Evolutionary conservation across 1,140 invertebrate genomes (phyloP).

Genomic region (Drosophila trapezifrons): DNA sequence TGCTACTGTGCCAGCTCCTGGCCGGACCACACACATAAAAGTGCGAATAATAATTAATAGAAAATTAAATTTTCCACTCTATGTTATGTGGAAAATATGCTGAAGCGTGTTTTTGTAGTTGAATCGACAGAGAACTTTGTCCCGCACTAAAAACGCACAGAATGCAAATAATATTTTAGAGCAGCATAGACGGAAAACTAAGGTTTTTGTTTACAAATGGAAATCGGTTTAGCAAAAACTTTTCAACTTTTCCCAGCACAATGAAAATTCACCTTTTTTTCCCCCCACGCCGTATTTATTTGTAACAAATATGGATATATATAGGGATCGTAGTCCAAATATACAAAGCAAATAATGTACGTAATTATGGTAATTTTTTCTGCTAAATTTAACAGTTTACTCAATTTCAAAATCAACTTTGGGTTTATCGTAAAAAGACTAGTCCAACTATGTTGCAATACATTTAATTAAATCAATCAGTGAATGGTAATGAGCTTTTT

Average conservation of each 20-base stretch:
- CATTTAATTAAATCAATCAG: slow-evolving; percentile 11
- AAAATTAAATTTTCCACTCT: slow-evolving; percentile 55
- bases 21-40: slow-evolving; percentile 17
- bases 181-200: slow-evolving; percentile 14
- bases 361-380: slow-evolving; percentile 20
- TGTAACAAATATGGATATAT: background rate
- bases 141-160: slow-evolving; percentile 9
- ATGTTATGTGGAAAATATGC: slow-evolving; percentile 39
- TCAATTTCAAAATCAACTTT: slow-evolving; percentile 6
- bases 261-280: slow-evolving; percentile 12
- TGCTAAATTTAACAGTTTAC: slow-evolving; percentile 7
- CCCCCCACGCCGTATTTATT: background rate
- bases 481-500: background rate
- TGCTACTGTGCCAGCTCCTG: slow-evolving; percentile 1
- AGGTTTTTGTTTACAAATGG: slow-evolving; percentile 40
- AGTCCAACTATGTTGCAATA: background rate
- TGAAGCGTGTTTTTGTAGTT: slow-evolving; percentile 18
- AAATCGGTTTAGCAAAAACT: slow-evolving; percentile 46
- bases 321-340: slow-evolving; percentile 3
- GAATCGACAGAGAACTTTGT: slow-evolving; percentile 30
- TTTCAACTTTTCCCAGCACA: slow-evolving; percentile 16
- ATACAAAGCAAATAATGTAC: slow-evolving; percentile 21
- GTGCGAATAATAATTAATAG: slow-evolving; percentile 60
- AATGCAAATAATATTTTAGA: slow-evolving; percentile 44
- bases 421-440: slow-evolving; percentile 1